Evolutionary conservation across 2,797 vertebrate species (phyloP), one percentile per base, ranked within the genome.

Genomic region (Chaenodraco wilsoni): DNA sequence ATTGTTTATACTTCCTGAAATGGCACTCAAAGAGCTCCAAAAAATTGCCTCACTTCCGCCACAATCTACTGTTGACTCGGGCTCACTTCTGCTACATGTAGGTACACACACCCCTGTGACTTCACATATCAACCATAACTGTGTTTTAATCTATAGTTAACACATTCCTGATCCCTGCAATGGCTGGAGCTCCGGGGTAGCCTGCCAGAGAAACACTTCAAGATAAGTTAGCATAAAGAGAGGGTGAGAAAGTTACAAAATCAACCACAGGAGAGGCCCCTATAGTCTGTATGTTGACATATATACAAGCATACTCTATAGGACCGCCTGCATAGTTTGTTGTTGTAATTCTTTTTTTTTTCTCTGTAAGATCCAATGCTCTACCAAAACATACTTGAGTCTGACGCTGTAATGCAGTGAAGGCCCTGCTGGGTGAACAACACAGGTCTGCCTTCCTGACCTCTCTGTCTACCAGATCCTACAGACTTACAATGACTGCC

Each of bases 391-490:
- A 86, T 65, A 83, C 78, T 86, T 58, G 58, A 83, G 79, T 86
- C 64, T 88, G 84, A 88, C 55, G 79, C 64, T 90, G 90, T 86
- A 87, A 88, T 92, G 87, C 91, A 92, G 86, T 67, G 89, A 94
- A 90, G 81, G 86, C 87, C 91, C 87, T 87, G 90, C 83, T 83
- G 91, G 72, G 80, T 72, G 86, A 94, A 94, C 94, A 95, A 90
- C 93, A 90, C 80, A 60, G 74, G 68, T 55, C 82, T 90, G 93
- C 93, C 93, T 95, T 93, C 92, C 91, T 93, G 91, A 94, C 94
- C 93, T 90, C 88, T 85, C 87, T 78, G 88, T 93, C 90, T 91
- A 81, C 83, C 89, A 91, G 89, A 91, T 94, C 89, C 88, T 92
- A 89, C 89, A 90, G 85, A 72, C 88, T 55, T 84, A 95, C 94